These are phyloP conservation scores for Aphyosemion australe DNA, from an alignment of 2,113 vertebrate genomes.

Conservation along the genomic window DNA sequence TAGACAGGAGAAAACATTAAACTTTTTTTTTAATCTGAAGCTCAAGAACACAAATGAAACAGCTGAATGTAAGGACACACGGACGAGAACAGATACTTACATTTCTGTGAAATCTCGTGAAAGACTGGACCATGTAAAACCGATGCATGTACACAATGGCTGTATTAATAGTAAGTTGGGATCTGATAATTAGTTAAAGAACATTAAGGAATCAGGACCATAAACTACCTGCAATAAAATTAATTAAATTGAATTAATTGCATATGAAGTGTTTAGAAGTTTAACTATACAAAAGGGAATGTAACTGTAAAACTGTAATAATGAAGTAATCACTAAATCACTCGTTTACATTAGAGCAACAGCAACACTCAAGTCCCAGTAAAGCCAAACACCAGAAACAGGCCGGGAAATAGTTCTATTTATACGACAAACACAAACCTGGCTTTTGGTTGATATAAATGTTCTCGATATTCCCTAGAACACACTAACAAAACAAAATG, in stretches of 20 bases:
- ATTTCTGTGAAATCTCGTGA: slow-evolving; percentile 92
- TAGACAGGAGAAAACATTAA: slow-evolving; percentile 36
- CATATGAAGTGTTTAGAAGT: no score
- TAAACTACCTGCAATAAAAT: not conserved
- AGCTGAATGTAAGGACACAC: not conserved
- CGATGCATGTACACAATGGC: slow-evolving; percentile 98
- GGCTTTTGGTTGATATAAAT: no score
- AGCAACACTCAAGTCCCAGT: no score
- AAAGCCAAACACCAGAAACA: no score
- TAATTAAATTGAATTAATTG: not conserved
- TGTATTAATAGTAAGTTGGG: slow-evolving; percentile 95
- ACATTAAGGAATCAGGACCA: slow-evolving; percentile 7
- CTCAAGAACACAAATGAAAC: rapidly evolving
- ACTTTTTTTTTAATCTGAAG: no score
- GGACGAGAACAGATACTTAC: slow-evolving; percentile 77
- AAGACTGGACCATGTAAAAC: slow-evolving; percentile 98
- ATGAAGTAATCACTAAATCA: no score
- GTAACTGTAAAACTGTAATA: no score
- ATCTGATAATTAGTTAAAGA: slow-evolving; percentile 84
- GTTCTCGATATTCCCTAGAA: not conserved
- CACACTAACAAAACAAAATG: not conserved
- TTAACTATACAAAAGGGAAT: no score
- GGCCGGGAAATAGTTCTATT: no score
- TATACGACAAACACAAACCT: no score
- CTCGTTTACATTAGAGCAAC: no score